Evolutionary conservation across 2,113 vertebrate genomes (phyloP).

Genomic region (Caranx melampygus): DNA sequence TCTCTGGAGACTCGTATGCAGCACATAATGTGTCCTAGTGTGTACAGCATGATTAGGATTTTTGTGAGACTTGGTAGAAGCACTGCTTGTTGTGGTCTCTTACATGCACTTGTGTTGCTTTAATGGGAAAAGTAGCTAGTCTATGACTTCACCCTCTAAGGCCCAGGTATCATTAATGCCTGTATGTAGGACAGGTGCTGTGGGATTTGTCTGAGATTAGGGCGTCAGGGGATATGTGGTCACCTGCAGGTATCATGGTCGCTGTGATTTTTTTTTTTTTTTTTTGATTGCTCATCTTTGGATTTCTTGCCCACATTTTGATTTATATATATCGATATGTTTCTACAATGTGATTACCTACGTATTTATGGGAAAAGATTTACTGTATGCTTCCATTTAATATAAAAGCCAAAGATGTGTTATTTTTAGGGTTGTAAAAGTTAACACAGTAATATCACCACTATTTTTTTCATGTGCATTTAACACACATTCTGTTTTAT

Average conservation of each 20-base stretch:
- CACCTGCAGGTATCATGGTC: not conserved
- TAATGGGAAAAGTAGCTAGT: slow-evolving; percentile 2
- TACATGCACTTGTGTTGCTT: not conserved
- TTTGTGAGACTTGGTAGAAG: not conserved
- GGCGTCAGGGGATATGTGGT: slow-evolving; percentile 13
- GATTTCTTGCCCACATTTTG: not conserved
- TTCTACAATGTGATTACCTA: not conserved
- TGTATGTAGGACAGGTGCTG: slow-evolving; percentile 18
- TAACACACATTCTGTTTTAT: no score
- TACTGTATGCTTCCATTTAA: no score
- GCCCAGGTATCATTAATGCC: not conserved
- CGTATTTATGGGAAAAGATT: not conserved
- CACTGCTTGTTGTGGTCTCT: not conserved
- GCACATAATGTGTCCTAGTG: not conserved
- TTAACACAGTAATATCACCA: no score
- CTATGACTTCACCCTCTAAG: not conserved
- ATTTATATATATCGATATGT: not conserved
- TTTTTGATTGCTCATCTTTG: slow-evolving; percentile 7
- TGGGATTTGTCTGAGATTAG: slow-evolving; percentile 42
- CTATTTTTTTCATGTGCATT: no score
- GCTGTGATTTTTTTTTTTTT: not conserved
- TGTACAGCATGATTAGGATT: not conserved
- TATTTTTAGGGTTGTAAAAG: no score
- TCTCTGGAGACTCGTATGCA: not conserved
- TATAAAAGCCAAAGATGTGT: no score